Percentiles rank a stretch among this genome's conserved stretches.
These are phyloP conservation scores for Drosophila robusta DNA, from an alignment of 2,888 invertebrate species.

Conservation along the genomic window DNA sequence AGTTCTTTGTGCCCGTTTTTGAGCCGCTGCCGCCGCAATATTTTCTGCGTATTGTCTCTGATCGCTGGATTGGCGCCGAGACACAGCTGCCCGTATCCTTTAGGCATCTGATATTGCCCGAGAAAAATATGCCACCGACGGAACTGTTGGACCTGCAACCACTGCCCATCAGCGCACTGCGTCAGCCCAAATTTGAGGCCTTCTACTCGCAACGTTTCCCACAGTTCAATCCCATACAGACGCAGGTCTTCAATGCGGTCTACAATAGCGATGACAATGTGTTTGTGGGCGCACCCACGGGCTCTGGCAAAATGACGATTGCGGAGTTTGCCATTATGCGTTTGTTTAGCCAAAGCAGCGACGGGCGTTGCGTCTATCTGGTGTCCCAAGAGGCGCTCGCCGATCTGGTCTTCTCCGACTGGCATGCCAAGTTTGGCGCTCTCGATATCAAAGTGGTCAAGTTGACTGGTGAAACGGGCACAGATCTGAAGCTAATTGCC, in stretches of 20 bases:
- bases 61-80: slow-evolving; percentile 97
- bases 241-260: slow-evolving; percentile 99
- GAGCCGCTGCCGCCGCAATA: slow-evolving; percentile 99
- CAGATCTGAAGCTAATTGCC: slow-evolving; percentile 96
- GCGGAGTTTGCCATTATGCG: slow-evolving; percentile 98
- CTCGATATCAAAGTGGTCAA: slow-evolving; percentile 94
- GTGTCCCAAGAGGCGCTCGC: slow-evolving; percentile 97
- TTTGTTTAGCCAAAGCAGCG: slow-evolving; percentile 90
- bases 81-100: slow-evolving; percentile 98
- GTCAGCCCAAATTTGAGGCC: slow-evolving; percentile 94
- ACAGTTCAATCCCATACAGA: slow-evolving; percentile 99
- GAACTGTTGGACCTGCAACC: slow-evolving; percentile 98
- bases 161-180: slow-evolving; percentile 95
- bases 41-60: slow-evolving; percentile 95
- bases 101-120: slow-evolving; percentile 97
- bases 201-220: slow-evolving; percentile 94
- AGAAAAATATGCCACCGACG: slow-evolving; percentile 99
- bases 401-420: slow-evolving; percentile 94
- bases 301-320: slow-evolving; percentile 96
- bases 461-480: slow-evolving; percentile 98
- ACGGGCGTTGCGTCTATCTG: slow-evolving; percentile 96
- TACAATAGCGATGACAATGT: slow-evolving; percentile 99
- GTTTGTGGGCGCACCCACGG: slow-evolving; percentile 96
- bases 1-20: slow-evolving; percentile 99
- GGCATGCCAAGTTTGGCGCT: slow-evolving; percentile 94